Evolutionary conservation across 2,797 vertebrate genomes (phyloP).

Genomic region (Taenioides sp.): DNA sequence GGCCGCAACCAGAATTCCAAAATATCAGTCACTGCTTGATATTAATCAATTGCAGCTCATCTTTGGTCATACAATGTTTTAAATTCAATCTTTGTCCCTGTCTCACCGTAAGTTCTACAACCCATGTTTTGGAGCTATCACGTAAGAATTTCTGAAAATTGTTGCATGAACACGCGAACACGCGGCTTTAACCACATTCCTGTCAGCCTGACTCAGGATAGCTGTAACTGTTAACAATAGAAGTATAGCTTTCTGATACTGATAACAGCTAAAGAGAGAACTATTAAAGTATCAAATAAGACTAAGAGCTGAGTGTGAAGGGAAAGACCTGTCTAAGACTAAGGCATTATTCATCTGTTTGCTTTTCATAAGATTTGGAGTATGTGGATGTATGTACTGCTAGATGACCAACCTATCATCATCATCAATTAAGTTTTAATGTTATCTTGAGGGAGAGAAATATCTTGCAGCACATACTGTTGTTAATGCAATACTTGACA

Average conservation of each 20-base stretch:
- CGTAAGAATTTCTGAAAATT: no score
- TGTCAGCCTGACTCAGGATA: neutral
- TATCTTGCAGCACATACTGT: conserved; percentile 4
- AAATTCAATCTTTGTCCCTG: no score
- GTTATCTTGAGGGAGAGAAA: conserved; percentile 7
- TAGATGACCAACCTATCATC: neutral
- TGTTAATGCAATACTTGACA: conserved; percentile 14
- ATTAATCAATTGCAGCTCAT: no score
- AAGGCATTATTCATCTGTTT: neutral
- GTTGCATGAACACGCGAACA: no score
- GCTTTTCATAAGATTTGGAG: neutral
- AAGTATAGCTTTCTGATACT: neutral
- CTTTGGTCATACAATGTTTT: no score
- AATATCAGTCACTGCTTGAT: no score
- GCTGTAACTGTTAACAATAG: no score
- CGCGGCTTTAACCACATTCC: neutral
- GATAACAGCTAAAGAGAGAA: neutral
- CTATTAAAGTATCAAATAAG: neutral
- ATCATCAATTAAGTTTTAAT: neutral
- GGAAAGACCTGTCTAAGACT: neutral
- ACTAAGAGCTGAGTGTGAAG: neutral
- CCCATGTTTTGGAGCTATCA: no score
- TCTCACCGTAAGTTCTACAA: no score
- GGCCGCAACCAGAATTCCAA: no score
- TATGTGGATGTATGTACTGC: neutral